Evolutionary conservation across 2,888 invertebrate genomes (phyloP), one percentile per base, ranked within the genome.

Genomic region (Hetaerina titia): DNA sequence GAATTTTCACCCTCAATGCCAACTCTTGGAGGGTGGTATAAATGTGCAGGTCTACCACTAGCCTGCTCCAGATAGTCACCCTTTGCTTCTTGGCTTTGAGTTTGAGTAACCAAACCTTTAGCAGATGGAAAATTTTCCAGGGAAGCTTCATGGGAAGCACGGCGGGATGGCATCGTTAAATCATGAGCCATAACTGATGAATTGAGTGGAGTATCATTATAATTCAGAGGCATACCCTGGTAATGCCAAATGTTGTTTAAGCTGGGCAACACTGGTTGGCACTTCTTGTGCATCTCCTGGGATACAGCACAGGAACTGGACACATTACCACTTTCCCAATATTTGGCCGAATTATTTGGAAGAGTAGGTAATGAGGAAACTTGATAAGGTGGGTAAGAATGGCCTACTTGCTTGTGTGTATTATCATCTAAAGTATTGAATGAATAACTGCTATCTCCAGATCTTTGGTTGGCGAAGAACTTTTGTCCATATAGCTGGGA

Each of bases 81-180:
- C 81, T 81, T 31, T 25, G 25, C 81, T 22, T 81, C 81, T 22
- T 22, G 31, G n/a, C 31, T 81, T 13, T 81, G 22, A 81, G 81
- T 9, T 11, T 81, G 81, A 25, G 1, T 31, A 31, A 9, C 22
- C 15, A 11, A 22, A n/a, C 7, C 69, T 17, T 69, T 69, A 8
- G n/a, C 69, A 9, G 31, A 25, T 9, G 81, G 13, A 2, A 31
- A 81, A 81, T 81, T 81, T 31, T 31, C 81, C 81, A 81, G 13
- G 13, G 15, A 13, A 9, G 17, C 74, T 57, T 92, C 92, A 11
- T 92, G 92, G 15, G 69, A 56, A 22, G 6, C 22, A 92, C 92
- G 92, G 8, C 92, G 92, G n/a, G 92, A 92, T 56, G 92, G 69
- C 7, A 92, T 56, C 22, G 92, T 92, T 19, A 92, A 69, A 92